phyloP scores from a whole-genome alignment of 2,797 vertebrate genomes.

The Holocentrus rufus region DNA sequence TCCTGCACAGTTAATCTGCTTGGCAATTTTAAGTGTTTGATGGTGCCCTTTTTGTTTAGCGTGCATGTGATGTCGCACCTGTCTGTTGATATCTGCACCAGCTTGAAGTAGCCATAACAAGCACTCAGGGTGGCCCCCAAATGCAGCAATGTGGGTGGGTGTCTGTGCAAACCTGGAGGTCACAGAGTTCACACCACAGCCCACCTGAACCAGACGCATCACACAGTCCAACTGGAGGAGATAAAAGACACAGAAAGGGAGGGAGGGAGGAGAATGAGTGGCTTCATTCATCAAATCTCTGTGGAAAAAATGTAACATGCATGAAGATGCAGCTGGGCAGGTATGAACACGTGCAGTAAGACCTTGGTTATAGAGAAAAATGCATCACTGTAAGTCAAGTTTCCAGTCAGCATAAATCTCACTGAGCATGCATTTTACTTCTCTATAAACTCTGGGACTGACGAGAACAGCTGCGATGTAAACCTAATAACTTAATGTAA shows the following conservation, averaged over 20 bases:
- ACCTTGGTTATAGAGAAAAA: neutral
- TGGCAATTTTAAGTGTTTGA: neutral
- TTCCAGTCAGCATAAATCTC: neutral
- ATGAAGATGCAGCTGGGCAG: slow-evolving; percentile 1
- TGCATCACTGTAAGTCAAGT: neutral
- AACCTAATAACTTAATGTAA: neutral
- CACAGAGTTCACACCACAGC: slow-evolving; percentile 90
- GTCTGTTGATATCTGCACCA: slow-evolving; percentile 96
- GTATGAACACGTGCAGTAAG: slow-evolving; percentile 27
- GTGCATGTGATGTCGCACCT: slow-evolving; percentile 80
- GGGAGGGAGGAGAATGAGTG: neutral
- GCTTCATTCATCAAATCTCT: neutral
- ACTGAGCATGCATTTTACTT: slow-evolving; percentile 19
- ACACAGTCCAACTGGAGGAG: slow-evolving; percentile 93
- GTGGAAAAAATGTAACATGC: neutral
- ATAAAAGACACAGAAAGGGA: slow-evolving; percentile 16
- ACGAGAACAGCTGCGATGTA: neutral
- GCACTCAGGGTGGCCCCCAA: slow-evolving; percentile 97
- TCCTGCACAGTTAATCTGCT: neutral
- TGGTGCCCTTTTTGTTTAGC: neutral
- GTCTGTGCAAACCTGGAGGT: slow-evolving; percentile 98
- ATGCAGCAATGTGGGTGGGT: slow-evolving; percentile 96
- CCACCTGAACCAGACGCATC: slow-evolving; percentile 92
- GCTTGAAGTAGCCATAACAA: slow-evolving; percentile 96
- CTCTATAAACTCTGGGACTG: slow-evolving; percentile 1